Evolutionary conservation across 2,888 invertebrate genomes (phyloP).

Genomic region (Agapetus fuscipes): DNA sequence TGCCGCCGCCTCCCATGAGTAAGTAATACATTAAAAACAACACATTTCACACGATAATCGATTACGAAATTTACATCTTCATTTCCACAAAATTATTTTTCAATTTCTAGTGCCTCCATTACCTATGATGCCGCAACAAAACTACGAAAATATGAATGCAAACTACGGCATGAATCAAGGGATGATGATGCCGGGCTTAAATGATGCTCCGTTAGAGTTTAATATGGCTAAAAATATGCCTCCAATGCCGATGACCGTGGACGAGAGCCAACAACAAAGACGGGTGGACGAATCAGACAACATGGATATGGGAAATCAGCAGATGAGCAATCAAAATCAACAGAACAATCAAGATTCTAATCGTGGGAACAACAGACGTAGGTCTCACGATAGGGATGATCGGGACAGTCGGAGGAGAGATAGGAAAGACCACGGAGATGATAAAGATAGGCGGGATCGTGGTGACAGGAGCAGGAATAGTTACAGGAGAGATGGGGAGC

Average conservation of each 20-base stretch:
- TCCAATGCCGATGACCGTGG: slow-evolving; percentile 30
- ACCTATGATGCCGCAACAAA: slow-evolving; percentile 14
- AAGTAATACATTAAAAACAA: not conserved
- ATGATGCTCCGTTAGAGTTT: slow-evolving; percentile 52
- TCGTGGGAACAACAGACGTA: not conserved
- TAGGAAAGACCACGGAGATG: slow-evolving; percentile 15
- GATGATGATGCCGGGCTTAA: slow-evolving; percentile 34
- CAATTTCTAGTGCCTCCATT: slow-evolving; percentile 12
- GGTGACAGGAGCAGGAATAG: slow-evolving; percentile 12
- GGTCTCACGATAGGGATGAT: slow-evolving; percentile 1
- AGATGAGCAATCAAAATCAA: not conserved
- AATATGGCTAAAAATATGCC: slow-evolving; percentile 51
- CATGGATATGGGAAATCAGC: not conserved
- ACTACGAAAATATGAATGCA: slow-evolving; percentile 15
- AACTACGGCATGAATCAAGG: slow-evolving; percentile 17
- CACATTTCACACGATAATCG: not conserved
- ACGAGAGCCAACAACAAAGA: too few relatives aligned
- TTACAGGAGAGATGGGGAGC: slow-evolving; percentile 15
- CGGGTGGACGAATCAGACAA: too few relatives aligned
- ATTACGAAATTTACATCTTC: not conserved
- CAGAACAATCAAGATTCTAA: not conserved
- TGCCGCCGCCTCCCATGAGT: slow-evolving; percentile 11
- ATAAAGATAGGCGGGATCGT: slow-evolving; percentile 11
- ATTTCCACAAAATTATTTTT: too few relatives aligned
- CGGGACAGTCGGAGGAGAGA: slow-evolving; percentile 12